Percentiles rank a stretch among this genome's conserved stretches.
Conservation (phyloP, 2,888 invertebrate species). For the Cheilosia vulpina region DNA sequence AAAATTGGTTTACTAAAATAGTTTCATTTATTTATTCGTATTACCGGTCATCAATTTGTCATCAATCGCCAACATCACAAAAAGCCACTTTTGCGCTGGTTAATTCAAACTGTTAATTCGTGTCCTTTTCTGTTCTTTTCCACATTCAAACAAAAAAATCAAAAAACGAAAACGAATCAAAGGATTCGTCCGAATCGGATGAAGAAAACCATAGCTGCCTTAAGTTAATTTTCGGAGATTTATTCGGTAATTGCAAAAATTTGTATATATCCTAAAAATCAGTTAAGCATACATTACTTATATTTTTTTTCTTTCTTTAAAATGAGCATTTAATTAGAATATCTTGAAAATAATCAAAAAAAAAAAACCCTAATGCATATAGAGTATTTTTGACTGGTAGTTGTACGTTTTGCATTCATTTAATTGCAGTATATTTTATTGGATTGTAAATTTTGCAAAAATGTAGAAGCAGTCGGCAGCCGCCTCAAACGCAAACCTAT, state of each 20-base stretch:
- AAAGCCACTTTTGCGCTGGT: conserved; percentile 52
- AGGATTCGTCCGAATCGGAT: conserved; percentile 81
- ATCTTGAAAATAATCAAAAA: conserved; percentile 14
- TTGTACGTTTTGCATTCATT: conserved; percentile 60
- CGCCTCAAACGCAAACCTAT: conserved; percentile 63
- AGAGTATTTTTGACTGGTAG: conserved; percentile 42
- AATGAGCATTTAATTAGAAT: conserved; percentile 19
- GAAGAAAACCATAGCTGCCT: conserved; percentile 87
- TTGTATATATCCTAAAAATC: neutral
- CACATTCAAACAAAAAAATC: conserved; percentile 41
- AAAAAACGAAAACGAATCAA: conserved; percentile 38
- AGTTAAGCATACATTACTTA: neutral
- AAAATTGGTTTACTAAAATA: conserved; percentile 71
- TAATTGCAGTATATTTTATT: conserved; percentile 21
- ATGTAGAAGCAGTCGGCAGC: conserved; percentile 60
- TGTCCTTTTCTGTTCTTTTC: conserved; percentile 61
- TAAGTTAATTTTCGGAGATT: conserved; percentile 88
- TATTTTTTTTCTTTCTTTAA: neutral
- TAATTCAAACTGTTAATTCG: conserved; percentile 57
- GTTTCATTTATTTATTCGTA: conserved; percentile 20
- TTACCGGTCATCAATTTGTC: conserved; percentile 24
- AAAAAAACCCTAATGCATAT: conserved; percentile 12
- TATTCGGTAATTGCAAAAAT: conserved; percentile 85
- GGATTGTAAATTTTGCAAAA: conserved; percentile 32
- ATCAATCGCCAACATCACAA: conserved; percentile 9